Base-by-base conservation (phyloP, 2,113 vertebrate species). In the Ranitomeya variabilis region DNA sequence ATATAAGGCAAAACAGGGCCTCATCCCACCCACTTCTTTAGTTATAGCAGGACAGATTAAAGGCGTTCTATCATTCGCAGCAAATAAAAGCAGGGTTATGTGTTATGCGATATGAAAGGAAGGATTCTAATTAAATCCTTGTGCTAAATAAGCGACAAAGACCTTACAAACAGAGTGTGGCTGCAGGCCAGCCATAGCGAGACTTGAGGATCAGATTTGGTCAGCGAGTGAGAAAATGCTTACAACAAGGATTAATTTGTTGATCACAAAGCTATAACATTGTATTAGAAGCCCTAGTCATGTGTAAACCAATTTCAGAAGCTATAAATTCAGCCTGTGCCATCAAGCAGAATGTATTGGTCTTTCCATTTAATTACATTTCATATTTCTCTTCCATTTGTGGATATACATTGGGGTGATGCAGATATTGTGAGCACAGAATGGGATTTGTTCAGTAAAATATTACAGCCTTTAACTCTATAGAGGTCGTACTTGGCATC, bases 111-210 rank as follows among this genome's bases (percentile, higher is more conserved):
- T 89, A 90, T 57, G 85, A 93, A 87, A 93, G 86, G 90, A 90
- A 90, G 90, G 91, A 91, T 90, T 90, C 90, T 92, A 93, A 91
- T 93, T 95, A 92, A 93, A 94, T 89, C 83, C 90, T 87, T 91
- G 84, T 91, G 92, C 89, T 93, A 91, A 94, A 93, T 79, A 93
- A 93, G 90, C 90, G 92, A 93, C 91, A 93, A 86, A 94, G 91
- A 89, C 90, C 89, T 93, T 92, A 90, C 31, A 91, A 94, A 93
- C 15, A 91, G 87, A 73, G 86, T 85, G 82, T 94, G 91, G 90
- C 90, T 93, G 77, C 37, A 86, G 90, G 91, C 89, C 89, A 93
- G 19, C 89, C 80, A 7, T 52, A 62, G 55, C 90, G 90, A 85
- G 89, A 85, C 86, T 91, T 89, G 81, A 86, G 90, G 89, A 92